Evolutionary conservation across 2,888 invertebrate species (phyloP).

Genomic region (Pseudococcus jackbeardsleyi): DNA sequence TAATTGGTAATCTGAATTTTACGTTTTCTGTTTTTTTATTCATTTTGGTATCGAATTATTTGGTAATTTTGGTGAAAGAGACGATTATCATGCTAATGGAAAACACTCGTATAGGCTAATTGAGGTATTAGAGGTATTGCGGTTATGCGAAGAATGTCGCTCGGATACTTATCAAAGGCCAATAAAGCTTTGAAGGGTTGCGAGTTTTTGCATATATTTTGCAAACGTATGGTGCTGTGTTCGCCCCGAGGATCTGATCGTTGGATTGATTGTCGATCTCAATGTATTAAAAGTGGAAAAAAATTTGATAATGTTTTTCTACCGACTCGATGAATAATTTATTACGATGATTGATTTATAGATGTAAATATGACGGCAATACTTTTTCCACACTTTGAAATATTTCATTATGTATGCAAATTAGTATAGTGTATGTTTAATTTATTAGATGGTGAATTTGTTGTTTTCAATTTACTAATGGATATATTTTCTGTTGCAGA

Average conservation of each 20-base stretch:
- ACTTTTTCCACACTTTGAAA: too few species aligned
- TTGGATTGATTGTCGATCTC: neutral
- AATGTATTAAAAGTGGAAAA: neutral
- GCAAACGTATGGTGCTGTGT: neutral
- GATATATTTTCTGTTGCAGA: conserved; percentile 73
- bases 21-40: too few species aligned
- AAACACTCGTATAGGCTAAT: neutral
- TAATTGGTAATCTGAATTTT: too few species aligned
- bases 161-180: neutral
- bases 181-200: neutral
- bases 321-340: neutral
- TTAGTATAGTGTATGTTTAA: too few species aligned
- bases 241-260: neutral
- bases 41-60: too few species aligned
- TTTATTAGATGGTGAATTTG: neutral
- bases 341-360: neutral
- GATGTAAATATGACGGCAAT: neutral
- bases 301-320: neutral
- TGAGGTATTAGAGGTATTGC: neutral
- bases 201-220: neutral
- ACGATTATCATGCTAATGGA: neutral
- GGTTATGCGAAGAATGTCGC: neutral
- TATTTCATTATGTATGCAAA: too few species aligned
- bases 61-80: neutral
- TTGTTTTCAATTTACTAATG: neutral